These are phyloP conservation scores for Artibeus lituratus DNA, from an alignment of 2,797 vertebrate genomes.

Conservation along the genomic window DNA sequence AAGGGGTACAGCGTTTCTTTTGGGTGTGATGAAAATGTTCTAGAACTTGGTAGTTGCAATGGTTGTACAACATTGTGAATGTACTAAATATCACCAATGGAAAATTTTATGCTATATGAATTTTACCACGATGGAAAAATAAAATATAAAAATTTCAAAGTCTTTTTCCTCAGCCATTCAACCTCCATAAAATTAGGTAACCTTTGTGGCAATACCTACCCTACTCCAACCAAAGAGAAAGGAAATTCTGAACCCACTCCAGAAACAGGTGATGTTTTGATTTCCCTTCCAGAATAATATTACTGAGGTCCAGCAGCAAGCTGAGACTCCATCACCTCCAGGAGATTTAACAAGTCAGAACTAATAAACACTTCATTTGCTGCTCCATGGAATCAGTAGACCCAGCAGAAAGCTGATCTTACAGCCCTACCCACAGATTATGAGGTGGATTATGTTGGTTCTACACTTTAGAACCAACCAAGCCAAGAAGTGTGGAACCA, in stretches of 20 bases:
- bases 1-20: background rate
- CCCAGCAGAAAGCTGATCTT: background rate
- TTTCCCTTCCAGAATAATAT: background rate
- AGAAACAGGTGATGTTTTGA: background rate
- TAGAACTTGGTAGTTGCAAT: background rate
- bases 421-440: background rate
- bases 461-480: no score
- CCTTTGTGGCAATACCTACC: background rate
- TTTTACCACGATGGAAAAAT: background rate
- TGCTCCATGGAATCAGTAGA: background rate
- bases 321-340: background rate
- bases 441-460: background rate
- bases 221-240: background rate
- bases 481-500: background rate
- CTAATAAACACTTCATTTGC: background rate
- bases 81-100: background rate
- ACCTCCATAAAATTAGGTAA: no score
- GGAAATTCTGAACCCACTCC: background rate
- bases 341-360: background rate
- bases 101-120: background rate
- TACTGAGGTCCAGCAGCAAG: background rate
- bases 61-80: background rate
- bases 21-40: background rate
- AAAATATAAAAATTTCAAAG: background rate
- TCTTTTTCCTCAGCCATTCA: no score